A percentile compares a stretch with the other conserved stretches of the same genome.
Conservation (phyloP, 2,888 invertebrate genomes). For the Allolobophora icterica region DNA sequence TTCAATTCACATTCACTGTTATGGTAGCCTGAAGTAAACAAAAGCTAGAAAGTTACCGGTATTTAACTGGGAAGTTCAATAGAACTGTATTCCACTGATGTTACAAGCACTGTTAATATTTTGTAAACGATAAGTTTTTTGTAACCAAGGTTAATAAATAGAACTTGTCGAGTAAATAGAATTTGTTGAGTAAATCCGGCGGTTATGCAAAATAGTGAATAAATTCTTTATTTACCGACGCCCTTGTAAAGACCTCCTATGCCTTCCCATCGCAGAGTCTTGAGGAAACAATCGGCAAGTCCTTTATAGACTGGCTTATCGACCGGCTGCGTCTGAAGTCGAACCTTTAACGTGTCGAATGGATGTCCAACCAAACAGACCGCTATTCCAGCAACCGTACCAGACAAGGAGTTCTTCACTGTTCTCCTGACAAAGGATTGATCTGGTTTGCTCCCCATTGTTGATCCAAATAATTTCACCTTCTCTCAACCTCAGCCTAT, state of each 20-base stretch:
- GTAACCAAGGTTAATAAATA: neutral
- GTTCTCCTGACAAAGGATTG: conserved; percentile 43
- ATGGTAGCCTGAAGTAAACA: too few relatives aligned
- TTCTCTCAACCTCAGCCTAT: conserved; percentile 17
- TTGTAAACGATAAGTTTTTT: neutral
- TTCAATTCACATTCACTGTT: neutral
- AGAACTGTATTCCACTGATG: too few relatives aligned
- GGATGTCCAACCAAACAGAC: conserved; percentile 49
- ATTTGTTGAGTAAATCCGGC: neutral
- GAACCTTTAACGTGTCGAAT: conserved; percentile 50
- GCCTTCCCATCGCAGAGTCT: conserved; percentile 51
- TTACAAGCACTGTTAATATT: too few relatives aligned
- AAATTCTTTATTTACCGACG: conserved; percentile 27
- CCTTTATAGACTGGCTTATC: conserved; percentile 48
- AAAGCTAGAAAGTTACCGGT: too few relatives aligned
- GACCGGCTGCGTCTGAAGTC: conserved; percentile 50
- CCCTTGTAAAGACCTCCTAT: conserved; percentile 50
- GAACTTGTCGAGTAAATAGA: too few relatives aligned
- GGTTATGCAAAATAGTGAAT: neutral
- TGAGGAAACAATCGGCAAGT: conserved; percentile 48
- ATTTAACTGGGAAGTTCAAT: too few relatives aligned
- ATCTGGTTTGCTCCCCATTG: conserved; percentile 31
- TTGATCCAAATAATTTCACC: neutral
- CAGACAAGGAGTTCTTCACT: conserved; percentile 47
- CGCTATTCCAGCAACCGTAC: conserved; percentile 48